Conservation (phyloP, 2,113 vertebrate species). For the Pituophis catenifer region DNA sequence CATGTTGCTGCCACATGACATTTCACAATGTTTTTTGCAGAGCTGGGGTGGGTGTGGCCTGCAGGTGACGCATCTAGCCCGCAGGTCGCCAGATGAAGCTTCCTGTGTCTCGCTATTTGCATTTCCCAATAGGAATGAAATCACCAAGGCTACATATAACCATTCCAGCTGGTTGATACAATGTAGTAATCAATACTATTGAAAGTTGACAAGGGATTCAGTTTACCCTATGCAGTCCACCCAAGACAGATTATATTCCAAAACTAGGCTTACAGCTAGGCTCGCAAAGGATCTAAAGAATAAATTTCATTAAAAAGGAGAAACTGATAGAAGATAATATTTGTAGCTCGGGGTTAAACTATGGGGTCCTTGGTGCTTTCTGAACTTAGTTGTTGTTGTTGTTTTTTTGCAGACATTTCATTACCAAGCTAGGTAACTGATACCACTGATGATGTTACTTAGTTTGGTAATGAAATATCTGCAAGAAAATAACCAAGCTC, state of each 20-base stretch:
- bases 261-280: background rate
- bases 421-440: too few relatives aligned
- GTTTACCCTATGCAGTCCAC: background rate
- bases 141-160: background rate
- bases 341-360: background rate
- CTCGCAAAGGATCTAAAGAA: background rate
- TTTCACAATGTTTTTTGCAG: rapidly evolving
- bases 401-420: background rate
- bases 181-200: background rate
- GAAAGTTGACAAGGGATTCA: background rate
- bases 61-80: background rate
- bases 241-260: background rate
- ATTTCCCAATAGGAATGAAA: background rate
- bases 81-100: background rate
- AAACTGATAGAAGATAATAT: background rate
- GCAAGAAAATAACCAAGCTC: background rate
- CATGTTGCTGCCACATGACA: background rate
- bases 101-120: background rate
- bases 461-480: too few relatives aligned
- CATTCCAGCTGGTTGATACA: background rate
- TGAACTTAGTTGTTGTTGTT: background rate
- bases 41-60: background rate
- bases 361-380: background rate
- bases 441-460: too few relatives aligned
- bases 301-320: background rate